These are phyloP conservation scores for Nothocercus nigrocapillus DNA, from an alignment of 2,113 vertebrate genomes.

Conservation along the genomic window DNA sequence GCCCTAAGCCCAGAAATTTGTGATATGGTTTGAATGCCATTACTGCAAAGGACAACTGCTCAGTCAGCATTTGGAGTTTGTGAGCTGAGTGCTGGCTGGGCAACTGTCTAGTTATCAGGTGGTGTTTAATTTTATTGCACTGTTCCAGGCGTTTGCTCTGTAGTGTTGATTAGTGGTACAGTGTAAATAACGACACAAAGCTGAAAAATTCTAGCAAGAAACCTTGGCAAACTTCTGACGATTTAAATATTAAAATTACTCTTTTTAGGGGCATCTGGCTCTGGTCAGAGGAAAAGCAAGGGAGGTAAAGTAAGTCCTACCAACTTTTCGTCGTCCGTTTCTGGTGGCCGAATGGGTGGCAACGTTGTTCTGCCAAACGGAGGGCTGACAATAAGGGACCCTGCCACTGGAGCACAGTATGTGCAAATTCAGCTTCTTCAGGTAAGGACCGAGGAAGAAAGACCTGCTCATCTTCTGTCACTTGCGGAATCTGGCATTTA, in stretches of 20 bases:
- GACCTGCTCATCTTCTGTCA: neutral
- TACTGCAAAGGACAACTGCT: neutral
- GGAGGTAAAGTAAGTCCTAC: conserved; percentile 68
- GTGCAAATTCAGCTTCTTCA: conserved; percentile 93
- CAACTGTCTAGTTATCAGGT: neutral
- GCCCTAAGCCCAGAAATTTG: neutral
- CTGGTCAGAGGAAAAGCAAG: conserved; percentile 83
- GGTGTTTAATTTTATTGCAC: neutral
- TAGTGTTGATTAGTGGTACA: neutral
- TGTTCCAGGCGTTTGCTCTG: neutral
- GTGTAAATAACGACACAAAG: neutral
- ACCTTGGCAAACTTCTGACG: neutral
- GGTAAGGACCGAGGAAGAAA: conserved; percentile 75
- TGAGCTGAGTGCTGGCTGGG: neutral
- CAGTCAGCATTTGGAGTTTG: conserved; percentile 3
- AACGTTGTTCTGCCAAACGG: conserved; percentile 77
- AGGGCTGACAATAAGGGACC: conserved; percentile 83
- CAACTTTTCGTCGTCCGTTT: conserved; percentile 21
- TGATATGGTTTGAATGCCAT: neutral
- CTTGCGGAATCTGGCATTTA: neutral
- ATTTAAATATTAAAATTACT: neutral
- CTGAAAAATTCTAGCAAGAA: neutral
- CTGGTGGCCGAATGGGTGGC: conserved; percentile 74
- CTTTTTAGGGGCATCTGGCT: conserved; percentile 75
- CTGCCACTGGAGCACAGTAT: conserved; percentile 84